A percentile compares a stretch with the other conserved stretches of the same genome.
Conservation (phyloP, 2,888 invertebrate genomes). For the Ganaspis brasiliensis region DNA sequence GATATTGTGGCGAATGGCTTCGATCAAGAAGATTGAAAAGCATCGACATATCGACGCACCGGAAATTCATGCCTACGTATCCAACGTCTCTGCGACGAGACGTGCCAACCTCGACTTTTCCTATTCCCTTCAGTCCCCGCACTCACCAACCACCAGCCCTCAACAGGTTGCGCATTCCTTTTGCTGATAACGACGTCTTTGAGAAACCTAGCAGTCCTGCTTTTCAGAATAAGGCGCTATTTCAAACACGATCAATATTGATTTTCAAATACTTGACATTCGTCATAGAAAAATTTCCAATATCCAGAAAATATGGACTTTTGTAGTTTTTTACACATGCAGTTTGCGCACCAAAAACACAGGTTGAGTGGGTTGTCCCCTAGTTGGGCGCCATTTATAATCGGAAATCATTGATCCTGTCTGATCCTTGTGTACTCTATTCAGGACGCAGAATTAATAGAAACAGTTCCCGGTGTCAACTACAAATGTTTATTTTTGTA, state of each 20-base stretch:
- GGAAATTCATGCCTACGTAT: constrained; percentile 69
- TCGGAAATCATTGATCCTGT: too few relatives aligned
- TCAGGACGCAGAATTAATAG: too few relatives aligned
- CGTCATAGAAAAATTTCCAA: not conserved
- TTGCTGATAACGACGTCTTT: constrained; percentile 68
- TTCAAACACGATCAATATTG: constrained; percentile 16
- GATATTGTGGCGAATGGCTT: constrained; percentile 19
- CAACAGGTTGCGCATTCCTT: constrained; percentile 78
- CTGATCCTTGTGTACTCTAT: too few relatives aligned
- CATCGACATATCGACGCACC: constrained; percentile 72
- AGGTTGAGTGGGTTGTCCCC: too few relatives aligned
- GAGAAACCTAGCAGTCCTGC: constrained; percentile 15
- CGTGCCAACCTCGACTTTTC: constrained; percentile 27
- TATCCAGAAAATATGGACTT: not conserved
- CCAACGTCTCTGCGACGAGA: constrained; percentile 50
- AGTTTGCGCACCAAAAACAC: too few relatives aligned
- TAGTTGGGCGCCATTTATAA: too few relatives aligned
- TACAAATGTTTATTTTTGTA: too few relatives aligned
- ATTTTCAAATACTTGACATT: not conserved
- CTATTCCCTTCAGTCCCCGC: constrained; percentile 38
- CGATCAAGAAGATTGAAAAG: constrained; percentile 57
- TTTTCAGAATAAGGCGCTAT: not conserved
- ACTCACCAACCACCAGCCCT: constrained; percentile 59
- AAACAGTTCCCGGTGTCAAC: too few relatives aligned
- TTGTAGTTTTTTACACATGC: too few relatives aligned